These are phyloP conservation scores for Sminthurinus aureus DNA, from an alignment of 2,888 invertebrate species.

Conservation along the genomic window DNA sequence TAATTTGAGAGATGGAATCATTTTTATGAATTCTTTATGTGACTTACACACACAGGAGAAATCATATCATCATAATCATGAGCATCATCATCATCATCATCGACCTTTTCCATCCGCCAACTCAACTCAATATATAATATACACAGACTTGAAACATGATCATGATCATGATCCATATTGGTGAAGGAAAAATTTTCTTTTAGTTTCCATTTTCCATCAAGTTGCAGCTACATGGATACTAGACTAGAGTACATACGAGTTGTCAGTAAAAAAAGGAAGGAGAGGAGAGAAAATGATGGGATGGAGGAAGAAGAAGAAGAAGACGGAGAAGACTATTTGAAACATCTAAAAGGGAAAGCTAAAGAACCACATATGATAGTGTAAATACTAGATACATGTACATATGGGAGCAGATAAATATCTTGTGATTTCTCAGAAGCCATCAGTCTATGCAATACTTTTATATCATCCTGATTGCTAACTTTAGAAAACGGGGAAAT, in stretches of 20 bases:
- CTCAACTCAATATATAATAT: slow-evolving; percentile 5
- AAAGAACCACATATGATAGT: neutral
- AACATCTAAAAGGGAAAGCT: neutral
- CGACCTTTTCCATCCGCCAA: neutral
- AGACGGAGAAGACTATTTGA: neutral
- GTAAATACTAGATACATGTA: neutral
- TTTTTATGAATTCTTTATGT: slow-evolving; percentile 46
- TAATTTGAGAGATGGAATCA: slow-evolving; percentile 47
- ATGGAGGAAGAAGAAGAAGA: neutral
- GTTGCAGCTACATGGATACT: too few relatives aligned
- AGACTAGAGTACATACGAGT: too few relatives aligned
- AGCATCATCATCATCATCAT: slow-evolving; percentile 31
- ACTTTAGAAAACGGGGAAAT: slow-evolving; percentile 8
- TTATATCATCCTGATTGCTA: slow-evolving; percentile 30
- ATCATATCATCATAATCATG: slow-evolving; percentile 23
- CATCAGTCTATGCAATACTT: slow-evolving; percentile 12
- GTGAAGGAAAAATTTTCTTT: neutral
- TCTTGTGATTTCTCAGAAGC: neutral
- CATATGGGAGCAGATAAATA: neutral
- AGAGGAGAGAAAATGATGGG: neutral
- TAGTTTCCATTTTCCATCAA: too few relatives aligned
- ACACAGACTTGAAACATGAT: neutral
- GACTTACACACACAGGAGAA: slow-evolving; percentile 15
- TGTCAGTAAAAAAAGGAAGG: neutral
- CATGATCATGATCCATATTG: neutral